Conservation (phyloP, 2,888 invertebrate genomes). For the Tetheella fluctuosa region DNA sequence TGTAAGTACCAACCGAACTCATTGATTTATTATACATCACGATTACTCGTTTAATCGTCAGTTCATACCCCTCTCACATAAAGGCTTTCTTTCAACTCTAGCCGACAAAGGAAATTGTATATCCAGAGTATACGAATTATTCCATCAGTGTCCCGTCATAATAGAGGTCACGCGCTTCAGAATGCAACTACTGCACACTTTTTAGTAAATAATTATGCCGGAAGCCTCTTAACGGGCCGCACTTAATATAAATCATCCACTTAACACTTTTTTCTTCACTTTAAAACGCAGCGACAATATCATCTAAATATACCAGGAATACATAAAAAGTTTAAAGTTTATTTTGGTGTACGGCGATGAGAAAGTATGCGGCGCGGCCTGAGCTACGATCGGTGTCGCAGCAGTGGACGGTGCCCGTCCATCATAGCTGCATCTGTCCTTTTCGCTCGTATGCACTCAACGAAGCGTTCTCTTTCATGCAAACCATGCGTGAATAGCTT, state of each 20-base stretch:
- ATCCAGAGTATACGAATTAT: constrained; percentile 60
- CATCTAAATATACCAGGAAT: constrained; percentile 76
- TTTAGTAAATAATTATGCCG: constrained; percentile 73
- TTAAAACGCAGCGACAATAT: constrained; percentile 71
- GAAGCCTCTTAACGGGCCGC: constrained; percentile 74
- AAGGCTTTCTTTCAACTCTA: background rate
- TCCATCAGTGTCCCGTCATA: constrained; percentile 46
- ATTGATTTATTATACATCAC: background rate
- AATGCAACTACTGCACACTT: constrained; percentile 52
- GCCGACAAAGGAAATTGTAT: constrained; percentile 50
- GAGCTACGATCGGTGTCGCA: constrained; percentile 74
- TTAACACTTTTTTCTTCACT: constrained; percentile 76
- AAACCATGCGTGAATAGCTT: constrained; percentile 68
- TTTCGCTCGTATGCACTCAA: constrained; percentile 37
- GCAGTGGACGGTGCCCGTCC: constrained; percentile 69
- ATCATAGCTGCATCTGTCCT: constrained; percentile 67
- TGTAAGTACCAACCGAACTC: background rate
- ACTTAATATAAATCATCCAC: constrained; percentile 83
- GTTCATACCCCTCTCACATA: constrained; percentile 4
- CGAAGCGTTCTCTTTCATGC: constrained; percentile 44
- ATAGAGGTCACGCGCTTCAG: constrained; percentile 34
- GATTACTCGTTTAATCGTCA: background rate
- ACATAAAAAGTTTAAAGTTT: constrained; percentile 78
- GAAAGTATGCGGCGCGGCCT: constrained; percentile 75
- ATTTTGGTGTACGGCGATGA: constrained; percentile 77